Evolutionary conservation across 2,113 vertebrate genomes (phyloP).

Genomic region (Dryoscopus gambensis): DNA sequence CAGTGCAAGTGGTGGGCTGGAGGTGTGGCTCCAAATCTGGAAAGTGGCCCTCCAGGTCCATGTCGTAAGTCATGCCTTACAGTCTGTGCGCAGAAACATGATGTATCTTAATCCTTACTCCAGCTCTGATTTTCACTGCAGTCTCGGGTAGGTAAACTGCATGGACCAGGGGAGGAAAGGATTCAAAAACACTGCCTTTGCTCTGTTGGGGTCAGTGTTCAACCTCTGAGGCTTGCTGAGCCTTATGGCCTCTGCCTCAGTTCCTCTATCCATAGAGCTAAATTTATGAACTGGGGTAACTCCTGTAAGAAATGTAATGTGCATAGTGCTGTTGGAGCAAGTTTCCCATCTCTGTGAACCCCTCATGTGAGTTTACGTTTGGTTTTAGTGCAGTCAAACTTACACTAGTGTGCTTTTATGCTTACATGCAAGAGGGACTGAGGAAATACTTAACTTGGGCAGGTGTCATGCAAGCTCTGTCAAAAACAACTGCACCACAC

Average conservation of each 20-base stretch:
- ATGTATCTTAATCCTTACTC: neutral
- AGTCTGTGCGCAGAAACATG: neutral
- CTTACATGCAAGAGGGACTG: neutral
- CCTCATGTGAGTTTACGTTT: neutral
- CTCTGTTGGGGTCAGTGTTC: neutral
- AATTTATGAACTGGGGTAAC: neutral
- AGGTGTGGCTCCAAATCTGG: neutral
- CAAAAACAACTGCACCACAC: neutral
- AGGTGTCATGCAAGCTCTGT: neutral
- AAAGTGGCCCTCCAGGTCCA: neutral
- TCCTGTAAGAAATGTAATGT: neutral
- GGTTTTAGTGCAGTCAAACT: neutral
- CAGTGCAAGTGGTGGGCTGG: neutral
- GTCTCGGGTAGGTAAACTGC: neutral
- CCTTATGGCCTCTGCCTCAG: neutral
- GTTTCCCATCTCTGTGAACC: neutral
- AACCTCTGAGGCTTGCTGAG: neutral
- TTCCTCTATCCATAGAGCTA: neutral
- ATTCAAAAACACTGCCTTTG: neutral
- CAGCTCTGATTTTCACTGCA: neutral
- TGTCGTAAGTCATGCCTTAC: neutral
- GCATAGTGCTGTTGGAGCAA: neutral
- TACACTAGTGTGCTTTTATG: neutral
- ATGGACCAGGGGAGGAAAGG: neutral
- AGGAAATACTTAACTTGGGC: neutral